Percentiles rank a stretch among this genome's conserved stretches.
Conservation (phyloP, 2,888 invertebrate species). For the Shargacucullia verbasci region DNA sequence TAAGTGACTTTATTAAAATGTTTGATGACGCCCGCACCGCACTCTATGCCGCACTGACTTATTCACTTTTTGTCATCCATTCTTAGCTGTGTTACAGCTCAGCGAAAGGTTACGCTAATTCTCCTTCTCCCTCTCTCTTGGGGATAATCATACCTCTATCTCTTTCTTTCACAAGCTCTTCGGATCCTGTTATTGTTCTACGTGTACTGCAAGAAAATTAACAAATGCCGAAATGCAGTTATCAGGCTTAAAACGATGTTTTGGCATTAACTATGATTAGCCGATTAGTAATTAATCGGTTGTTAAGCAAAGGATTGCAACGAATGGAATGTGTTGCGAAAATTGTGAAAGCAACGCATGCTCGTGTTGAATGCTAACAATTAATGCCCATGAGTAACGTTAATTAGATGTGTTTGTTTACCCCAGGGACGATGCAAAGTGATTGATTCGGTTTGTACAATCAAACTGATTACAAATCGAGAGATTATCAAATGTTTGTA, state of each 20-base stretch:
- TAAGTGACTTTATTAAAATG: slow-evolving; percentile 70
- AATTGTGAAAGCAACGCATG: slow-evolving; percentile 15
- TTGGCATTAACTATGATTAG: slow-evolving; percentile 12
- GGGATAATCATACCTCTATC: slow-evolving; percentile 60
- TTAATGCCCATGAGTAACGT: slow-evolving; percentile 7
- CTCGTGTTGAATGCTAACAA: slow-evolving; percentile 1
- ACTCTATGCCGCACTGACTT: slow-evolving; percentile 83
- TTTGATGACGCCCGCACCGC: slow-evolving; percentile 78
- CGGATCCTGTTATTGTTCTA: slow-evolving; percentile 85
- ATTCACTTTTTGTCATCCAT: slow-evolving; percentile 83
- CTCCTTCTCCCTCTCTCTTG: slow-evolving; percentile 68
- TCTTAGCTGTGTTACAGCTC: slow-evolving; percentile 77
- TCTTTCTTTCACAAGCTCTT: slow-evolving; percentile 61
- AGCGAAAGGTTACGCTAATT: slow-evolving; percentile 83
- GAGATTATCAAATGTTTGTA: too few species aligned
- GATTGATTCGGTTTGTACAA: too few species aligned
- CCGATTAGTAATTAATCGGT: slow-evolving; percentile 32
- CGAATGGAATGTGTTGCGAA: slow-evolving; percentile 33
- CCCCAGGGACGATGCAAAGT: too few species aligned
- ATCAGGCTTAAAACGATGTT: slow-evolving; percentile 45
- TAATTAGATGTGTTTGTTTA: background rate
- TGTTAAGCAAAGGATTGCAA: slow-evolving; percentile 21
- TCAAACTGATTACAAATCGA: too few species aligned
- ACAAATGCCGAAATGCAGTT: slow-evolving; percentile 61
- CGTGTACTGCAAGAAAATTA: slow-evolving; percentile 83